These are phyloP conservation scores for Tachystola acroxantha DNA, from an alignment of 2,888 invertebrate species.

Conservation along the genomic window DNA sequence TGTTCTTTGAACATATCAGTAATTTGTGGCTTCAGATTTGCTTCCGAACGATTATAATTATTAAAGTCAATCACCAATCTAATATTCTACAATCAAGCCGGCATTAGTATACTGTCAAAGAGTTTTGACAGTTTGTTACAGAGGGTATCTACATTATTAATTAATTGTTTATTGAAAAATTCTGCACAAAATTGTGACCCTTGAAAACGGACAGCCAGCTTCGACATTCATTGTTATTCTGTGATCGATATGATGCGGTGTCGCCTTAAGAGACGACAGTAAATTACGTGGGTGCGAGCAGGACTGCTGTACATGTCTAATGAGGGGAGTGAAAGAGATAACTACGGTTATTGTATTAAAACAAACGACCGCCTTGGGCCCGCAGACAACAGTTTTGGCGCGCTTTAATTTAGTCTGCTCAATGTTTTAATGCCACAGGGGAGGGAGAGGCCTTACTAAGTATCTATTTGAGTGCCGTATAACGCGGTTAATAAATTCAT, in stretches of 20 bases:
- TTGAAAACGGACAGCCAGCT: neutral
- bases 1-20: conserved; percentile 56
- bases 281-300: conserved; percentile 49
- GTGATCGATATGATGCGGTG: conserved; percentile 45
- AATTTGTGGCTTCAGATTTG: conserved; percentile 41
- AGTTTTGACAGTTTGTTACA: too few species aligned
- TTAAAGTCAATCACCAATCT: neutral
- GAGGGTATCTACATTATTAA: too few species aligned
- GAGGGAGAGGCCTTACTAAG: conserved; percentile 50
- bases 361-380: conserved; percentile 76
- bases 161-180: neutral
- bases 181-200: neutral
- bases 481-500: conserved; percentile 67
- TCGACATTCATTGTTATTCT: conserved; percentile 19
- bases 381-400: conserved; percentile 72
- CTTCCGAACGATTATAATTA: conserved; percentile 16
- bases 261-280: conserved; percentile 64
- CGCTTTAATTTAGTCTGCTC: conserved; percentile 75
- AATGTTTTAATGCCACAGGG: conserved; percentile 71
- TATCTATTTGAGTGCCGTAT: conserved; percentile 74
- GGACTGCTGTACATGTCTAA: conserved; percentile 36
- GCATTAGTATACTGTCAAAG: too few species aligned
- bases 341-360: conserved; percentile 73
- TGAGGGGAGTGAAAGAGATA: conserved; percentile 56
- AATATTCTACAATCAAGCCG: too few species aligned